Percentiles rank a stretch among this genome's conserved stretches.
These are phyloP conservation scores for Euglossa dilemma DNA, from an alignment of 1,140 invertebrate genomes.

Conservation along the genomic window DNA sequence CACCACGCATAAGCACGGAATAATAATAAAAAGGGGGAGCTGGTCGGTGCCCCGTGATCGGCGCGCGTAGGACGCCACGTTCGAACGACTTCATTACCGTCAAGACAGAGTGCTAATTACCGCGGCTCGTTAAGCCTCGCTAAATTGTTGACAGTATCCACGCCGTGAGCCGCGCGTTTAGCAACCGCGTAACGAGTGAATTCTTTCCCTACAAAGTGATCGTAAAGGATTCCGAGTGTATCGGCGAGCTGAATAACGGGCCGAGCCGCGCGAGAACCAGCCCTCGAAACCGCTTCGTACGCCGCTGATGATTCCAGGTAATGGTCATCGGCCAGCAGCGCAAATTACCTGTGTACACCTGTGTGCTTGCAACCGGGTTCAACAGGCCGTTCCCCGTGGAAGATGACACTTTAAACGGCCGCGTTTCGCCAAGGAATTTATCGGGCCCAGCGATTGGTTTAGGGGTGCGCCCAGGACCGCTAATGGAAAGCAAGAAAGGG, in stretches of 20 bases:
- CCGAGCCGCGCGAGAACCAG: conserved; percentile 2
- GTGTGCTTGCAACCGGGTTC: not conserved
- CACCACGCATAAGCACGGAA: not conserved
- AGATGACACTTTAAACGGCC: conserved; percentile 10
- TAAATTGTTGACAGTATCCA: conserved; percentile 67
- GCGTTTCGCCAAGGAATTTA: not conserved
- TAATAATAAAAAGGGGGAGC: conserved; percentile 7
- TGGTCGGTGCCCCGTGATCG: not conserved
- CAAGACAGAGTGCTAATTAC: conserved; percentile 75
- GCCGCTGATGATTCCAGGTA: conserved; percentile 9
- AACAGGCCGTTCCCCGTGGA: not conserved
- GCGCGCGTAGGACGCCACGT: conserved; percentile 43
- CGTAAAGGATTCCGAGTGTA: conserved; percentile 27
- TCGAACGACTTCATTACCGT: conserved; percentile 72
- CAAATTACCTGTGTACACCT: not conserved
- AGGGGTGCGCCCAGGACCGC: not conserved
- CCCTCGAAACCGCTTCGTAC: conserved; percentile 6
- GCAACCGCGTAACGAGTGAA: conserved; percentile 41
- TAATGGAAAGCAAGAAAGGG: not conserved
- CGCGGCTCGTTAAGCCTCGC: conserved; percentile 70
- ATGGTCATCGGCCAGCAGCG: not conserved
- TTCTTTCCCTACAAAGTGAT: conserved; percentile 34
- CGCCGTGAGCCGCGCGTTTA: conserved; percentile 41
- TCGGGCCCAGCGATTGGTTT: not conserved
- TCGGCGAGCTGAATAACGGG: conserved; percentile 3